These are phyloP conservation scores for Lithodes maja DNA, from an alignment of 2,888 invertebrate species.

Conservation along the genomic window DNA sequence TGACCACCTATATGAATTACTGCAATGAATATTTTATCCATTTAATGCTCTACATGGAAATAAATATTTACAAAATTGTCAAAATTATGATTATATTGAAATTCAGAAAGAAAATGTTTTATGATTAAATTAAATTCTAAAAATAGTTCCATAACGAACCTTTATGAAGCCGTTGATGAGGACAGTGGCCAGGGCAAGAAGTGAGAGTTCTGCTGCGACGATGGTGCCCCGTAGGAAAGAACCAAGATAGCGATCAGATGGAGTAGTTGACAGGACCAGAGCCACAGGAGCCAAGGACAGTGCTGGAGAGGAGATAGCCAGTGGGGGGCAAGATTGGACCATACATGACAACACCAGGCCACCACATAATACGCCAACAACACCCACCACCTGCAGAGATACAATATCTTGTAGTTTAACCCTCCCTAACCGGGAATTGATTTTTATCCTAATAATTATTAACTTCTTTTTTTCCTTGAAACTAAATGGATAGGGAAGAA, in stretches of 20 bases:
- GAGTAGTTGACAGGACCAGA: slow-evolving; percentile 24
- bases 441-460: too few species aligned
- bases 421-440: too few species aligned
- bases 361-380: slow-evolving; percentile 10
- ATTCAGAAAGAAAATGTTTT: not conserved
- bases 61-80: not conserved
- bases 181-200: slow-evolving; percentile 46
- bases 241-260: slow-evolving; percentile 15
- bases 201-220: slow-evolving; percentile 38
- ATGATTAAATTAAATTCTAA: not conserved
- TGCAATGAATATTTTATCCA: not conserved
- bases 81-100: slow-evolving; percentile 5
- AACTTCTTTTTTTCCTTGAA: too few species aligned
- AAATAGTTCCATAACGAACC: slow-evolving; percentile 24
- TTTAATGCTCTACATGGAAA: not conserved
- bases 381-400: slow-evolving; percentile 21
- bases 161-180: slow-evolving; percentile 52
- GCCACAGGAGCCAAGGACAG: slow-evolving; percentile 51
- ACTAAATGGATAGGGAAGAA: too few species aligned
- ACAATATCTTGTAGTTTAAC: not conserved
- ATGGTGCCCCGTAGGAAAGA: slow-evolving; percentile 13
- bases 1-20: too few species aligned
- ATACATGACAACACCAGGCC: slow-evolving; percentile 34
- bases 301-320: slow-evolving; percentile 51
- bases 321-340: slow-evolving; percentile 43